Evolutionary conservation across 2,113 vertebrate species (phyloP).

Genomic region (Cyanoderma ruficeps): DNA sequence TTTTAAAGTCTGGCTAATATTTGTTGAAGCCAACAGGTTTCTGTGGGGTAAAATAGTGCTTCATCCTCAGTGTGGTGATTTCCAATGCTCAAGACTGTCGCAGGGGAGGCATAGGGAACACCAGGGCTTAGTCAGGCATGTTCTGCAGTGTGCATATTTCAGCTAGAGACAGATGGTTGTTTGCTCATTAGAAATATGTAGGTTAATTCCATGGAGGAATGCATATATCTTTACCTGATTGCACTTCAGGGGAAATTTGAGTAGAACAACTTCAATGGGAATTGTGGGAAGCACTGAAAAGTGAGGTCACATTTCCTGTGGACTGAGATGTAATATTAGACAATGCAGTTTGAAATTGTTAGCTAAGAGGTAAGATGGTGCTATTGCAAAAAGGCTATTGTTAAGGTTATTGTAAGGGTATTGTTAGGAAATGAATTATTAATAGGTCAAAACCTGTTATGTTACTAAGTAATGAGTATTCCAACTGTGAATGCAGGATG

Average conservation of each 20-base stretch:
- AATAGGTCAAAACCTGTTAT: not conserved
- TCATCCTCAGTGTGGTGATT: not conserved
- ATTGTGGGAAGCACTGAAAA: not conserved
- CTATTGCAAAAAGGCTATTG: not conserved
- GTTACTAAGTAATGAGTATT: not conserved
- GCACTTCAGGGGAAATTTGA: not conserved
- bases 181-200: slow-evolving; percentile 36
- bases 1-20: not conserved
- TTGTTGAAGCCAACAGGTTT: not conserved
- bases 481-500: not conserved
- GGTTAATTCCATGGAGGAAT: slow-evolving; percentile 45
- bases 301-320: not conserved
- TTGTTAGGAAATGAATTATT: not conserved
- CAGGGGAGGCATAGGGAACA: not conserved
- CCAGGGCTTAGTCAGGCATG: not conserved
- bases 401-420: not conserved
- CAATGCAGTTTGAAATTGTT: not conserved
- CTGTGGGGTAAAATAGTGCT: not conserved
- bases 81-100: not conserved
- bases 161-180: slow-evolving; percentile 37
- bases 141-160: not conserved
- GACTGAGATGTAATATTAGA: not conserved
- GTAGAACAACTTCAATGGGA: not conserved
- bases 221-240: not conserved
- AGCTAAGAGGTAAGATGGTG: not conserved